Conservation (phyloP, 2,888 invertebrate species). For the Lingula anatina region DNA sequence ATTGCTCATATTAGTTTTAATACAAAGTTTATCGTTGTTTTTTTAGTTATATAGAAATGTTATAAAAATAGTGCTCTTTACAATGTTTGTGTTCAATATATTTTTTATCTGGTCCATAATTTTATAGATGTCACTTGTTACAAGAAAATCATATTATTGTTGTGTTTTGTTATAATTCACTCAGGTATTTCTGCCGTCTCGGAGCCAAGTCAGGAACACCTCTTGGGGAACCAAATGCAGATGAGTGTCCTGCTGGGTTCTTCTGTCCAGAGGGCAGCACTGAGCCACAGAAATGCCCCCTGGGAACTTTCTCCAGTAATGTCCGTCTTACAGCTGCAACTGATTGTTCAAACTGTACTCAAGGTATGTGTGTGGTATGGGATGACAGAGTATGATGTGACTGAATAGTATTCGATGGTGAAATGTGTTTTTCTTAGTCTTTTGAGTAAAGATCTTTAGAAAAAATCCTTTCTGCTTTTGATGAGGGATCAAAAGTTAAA, state of each 20-base stretch:
- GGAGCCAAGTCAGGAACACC: constrained; percentile 40
- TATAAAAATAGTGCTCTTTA: too few relatives aligned
- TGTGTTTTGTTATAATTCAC: too few relatives aligned
- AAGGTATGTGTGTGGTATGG: constrained; percentile 40
- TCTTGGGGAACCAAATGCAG: constrained; percentile 32
- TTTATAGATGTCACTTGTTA: too few relatives aligned
- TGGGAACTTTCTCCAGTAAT: constrained; percentile 34
- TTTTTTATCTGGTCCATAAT: too few relatives aligned
- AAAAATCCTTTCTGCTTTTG: neutral
- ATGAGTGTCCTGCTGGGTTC: constrained; percentile 41
- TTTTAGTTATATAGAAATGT: too few relatives aligned
- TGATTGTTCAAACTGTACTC: constrained; percentile 40
- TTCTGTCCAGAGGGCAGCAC: constrained; percentile 37
- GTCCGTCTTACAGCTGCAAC: constrained; percentile 22
- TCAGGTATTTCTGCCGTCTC: constrained; percentile 42
- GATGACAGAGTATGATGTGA: too few relatives aligned
- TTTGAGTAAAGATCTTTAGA: neutral
- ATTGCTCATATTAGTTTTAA: too few relatives aligned
- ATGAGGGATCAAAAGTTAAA: neutral
- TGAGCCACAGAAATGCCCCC: constrained; percentile 41
- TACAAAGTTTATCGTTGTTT: too few relatives aligned
- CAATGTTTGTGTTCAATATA: too few relatives aligned
- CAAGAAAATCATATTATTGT: too few relatives aligned
- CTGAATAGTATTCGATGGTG: too few relatives aligned
- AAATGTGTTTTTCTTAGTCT: too few relatives aligned